phyloP scores from a whole-genome alignment of 2,797 vertebrate species.

The Cercopithecus diana region DNA sequence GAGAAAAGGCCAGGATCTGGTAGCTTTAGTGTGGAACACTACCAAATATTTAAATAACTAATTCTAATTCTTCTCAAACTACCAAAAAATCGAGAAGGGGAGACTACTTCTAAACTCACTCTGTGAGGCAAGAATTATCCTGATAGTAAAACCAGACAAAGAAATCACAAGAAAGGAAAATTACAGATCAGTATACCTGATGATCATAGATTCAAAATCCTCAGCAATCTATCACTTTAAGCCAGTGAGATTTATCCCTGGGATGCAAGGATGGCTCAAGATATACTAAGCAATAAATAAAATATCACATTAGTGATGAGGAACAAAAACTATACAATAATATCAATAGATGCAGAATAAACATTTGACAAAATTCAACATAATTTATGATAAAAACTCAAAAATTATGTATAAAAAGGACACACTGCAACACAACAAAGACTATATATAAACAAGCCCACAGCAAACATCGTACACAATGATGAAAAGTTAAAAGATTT shows the following conservation, averaged over 20 bases:
- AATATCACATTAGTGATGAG: not conserved
- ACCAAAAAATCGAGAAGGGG: not conserved
- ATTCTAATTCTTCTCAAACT: not conserved
- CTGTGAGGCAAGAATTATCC: not conserved
- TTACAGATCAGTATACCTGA: not conserved
- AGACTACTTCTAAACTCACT: not conserved
- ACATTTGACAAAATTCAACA: not conserved
- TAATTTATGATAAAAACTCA: not conserved
- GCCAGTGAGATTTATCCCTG: too few species aligned
- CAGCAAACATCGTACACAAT: not conserved
- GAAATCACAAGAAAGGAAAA: not conserved
- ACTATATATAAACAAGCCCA: not conserved
- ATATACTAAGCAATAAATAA: not conserved
- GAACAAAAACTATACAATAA: not conserved
- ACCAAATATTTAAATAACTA: not conserved
- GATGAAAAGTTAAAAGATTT: not conserved
- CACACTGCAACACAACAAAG: accelerated
- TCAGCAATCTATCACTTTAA: not conserved
- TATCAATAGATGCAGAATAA: not conserved
- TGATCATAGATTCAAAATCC: not conserved
- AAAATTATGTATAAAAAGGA: not conserved
- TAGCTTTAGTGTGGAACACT: not conserved
- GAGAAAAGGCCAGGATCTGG: not conserved
- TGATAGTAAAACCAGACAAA: too few species aligned
- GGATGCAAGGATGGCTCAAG: not conserved